Base-by-base conservation (phyloP, 1,140 invertebrate species). In the Cydia pomonella region DNA sequence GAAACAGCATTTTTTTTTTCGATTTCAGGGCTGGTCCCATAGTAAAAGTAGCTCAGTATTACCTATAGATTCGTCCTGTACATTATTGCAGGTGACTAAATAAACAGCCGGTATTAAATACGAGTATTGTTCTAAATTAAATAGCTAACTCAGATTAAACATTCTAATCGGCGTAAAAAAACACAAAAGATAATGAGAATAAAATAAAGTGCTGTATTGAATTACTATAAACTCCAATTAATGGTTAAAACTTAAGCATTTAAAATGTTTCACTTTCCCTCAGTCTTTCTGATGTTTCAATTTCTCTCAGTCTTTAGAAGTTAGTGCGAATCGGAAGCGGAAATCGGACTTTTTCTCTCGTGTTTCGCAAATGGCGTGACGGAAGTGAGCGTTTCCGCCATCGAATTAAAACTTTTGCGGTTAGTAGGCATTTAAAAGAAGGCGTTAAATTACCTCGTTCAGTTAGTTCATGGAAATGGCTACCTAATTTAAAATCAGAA, bases 331-430 rank as follows among this genome's bases (percentile, higher is more conserved):
- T 59, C 53, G 53, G 21, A 59, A 59, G 23, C 53, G 53, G 53
- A 59, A 59, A 59, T 59, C 53, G n/a, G 53, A 59, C 53, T 59
- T 59, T 59, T 59, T 59, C 53, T 59, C 9, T 23, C 21, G 53
- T 59, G 53, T 59, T 59, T 59, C 21, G 53, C 53, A 59, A 59
- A 59, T 59, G 53, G 18, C 53, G 21, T 59, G 53, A 59, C 53
- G 53, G 53, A 59, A 59, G 53, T 23, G 53, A 59, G 18, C 23
- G 21, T 21, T 59, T 59, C 53, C 53, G 53, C 53, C 53, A 7
- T 23, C 53, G 53, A 59, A 59, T 59, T 59, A 59, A 59, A 59
- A 59, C 53, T 59, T 47, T 59, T 59, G 21, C 21, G 18, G 18
- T 21, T 59, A 10, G 18, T 23, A 23, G 1, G 23, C 9, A 12